Percentiles rank a stretch among this genome's conserved stretches.
Evolutionary conservation across 2,797 vertebrate species (phyloP).

Genomic region (Pagetopsis macropterus): DNA sequence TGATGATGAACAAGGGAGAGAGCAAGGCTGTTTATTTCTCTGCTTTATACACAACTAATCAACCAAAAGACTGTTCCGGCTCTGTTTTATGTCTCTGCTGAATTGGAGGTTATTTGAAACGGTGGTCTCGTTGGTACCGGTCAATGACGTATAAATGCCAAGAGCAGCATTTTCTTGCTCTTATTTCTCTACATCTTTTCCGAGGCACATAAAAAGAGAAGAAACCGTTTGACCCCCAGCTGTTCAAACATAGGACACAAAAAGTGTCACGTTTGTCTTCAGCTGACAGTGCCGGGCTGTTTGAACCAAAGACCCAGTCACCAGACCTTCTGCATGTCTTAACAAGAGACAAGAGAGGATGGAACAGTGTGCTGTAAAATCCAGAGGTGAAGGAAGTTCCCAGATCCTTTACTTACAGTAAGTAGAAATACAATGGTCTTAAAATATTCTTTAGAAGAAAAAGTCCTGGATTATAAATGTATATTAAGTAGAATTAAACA

Average conservation of each 20-base stretch:
- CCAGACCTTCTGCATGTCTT: slow-evolving; percentile 14
- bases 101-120: slow-evolving; percentile 40
- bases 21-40: background rate
- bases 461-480: no score
- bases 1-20: background rate
- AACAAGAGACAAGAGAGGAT: background rate
- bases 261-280: slow-evolving; percentile 13
- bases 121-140: background rate
- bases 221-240: slow-evolving; percentile 7
- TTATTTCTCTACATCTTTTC: background rate
- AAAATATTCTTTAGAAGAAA: no score
- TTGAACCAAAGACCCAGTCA: background rate
- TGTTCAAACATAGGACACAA: background rate
- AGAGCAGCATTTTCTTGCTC: slow-evolving; percentile 16
- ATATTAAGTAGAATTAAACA: no score
- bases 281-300: slow-evolving; percentile 12
- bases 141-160: slow-evolving; percentile 11
- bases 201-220: background rate
- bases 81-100: slow-evolving; percentile 29
- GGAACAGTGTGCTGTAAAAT: background rate
- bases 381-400: background rate
- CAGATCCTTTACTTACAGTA: no score
- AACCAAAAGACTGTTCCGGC: slow-evolving; percentile 12
- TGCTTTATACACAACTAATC: slow-evolving; percentile 13
- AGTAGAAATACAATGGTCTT: no score